Evolutionary conservation across 2,113 vertebrate genomes (phyloP), one percentile per base, ranked within the genome.

Genomic region (Pelecanoides urinatrix): DNA sequence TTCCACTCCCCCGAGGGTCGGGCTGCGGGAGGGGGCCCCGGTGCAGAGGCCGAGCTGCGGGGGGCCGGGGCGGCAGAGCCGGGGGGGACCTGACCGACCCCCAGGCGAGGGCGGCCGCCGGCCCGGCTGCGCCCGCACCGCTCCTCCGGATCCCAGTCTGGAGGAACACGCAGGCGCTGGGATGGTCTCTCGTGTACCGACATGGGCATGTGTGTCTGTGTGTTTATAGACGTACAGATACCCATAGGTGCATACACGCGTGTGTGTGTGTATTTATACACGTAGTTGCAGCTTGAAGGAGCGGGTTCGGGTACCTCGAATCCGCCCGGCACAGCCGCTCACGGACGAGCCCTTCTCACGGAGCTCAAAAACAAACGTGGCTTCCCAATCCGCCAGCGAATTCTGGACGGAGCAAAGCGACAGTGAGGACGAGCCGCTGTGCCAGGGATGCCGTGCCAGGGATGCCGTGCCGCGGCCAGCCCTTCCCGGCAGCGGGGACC

Each of bases 31-130:
- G 26, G 63, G 52, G 34, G 78, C 19, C 4, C 34, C 5, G 2
- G 8, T 0, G 7, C 55, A 20, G 53, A 14, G 23, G 88, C 45
- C 0, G 14, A 13, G 82, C n/a, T 20, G 10, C 0, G 0, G 13
- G 6, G 29, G 13, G 3, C 2, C 1, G 4, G 45, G 53, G 53
- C 1, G 2, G 44, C 16, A 10, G 52, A 16, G 9, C 15, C 0
- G 8, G 2, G 6, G 56, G 36, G 66, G 32, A 58, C 55, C 32
- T 6, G 23, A 23, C 19, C 0, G 6, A 27, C 7, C 26, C 21
- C 53, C 10, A 2, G 52, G 36, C 1, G 2, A 38, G 47, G 65
- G 10, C 0, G 17, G 11, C 13, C 1, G 3, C 34, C 15, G 47
- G 16, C 23, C n/a, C 2, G 0, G 11, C 18, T 36, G 36, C 20